These are phyloP conservation scores for Charadrius vociferus DNA, from an alignment of 2,113 vertebrate species.

Conservation along the genomic window DNA sequence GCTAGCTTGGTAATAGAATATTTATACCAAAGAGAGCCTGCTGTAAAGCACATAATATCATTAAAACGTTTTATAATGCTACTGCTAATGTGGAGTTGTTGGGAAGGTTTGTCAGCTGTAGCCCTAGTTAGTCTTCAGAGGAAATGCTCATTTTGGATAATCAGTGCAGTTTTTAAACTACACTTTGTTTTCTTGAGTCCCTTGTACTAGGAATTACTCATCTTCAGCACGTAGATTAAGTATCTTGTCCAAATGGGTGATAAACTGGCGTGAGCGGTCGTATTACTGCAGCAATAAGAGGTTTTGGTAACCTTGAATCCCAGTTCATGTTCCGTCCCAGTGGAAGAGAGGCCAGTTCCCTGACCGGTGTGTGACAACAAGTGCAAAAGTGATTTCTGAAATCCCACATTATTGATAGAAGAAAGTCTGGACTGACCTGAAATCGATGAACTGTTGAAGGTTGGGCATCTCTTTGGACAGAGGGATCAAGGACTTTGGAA, in stretches of 20 bases:
- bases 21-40: slow-evolving; percentile 87
- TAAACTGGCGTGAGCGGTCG: not conserved
- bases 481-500: slow-evolving; percentile 55
- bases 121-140: slow-evolving; percentile 56
- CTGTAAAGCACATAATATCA: slow-evolving; percentile 77
- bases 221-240: not conserved
- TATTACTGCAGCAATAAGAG: slow-evolving; percentile 64
- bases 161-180: slow-evolving; percentile 60
- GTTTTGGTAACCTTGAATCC: slow-evolving; percentile 57
- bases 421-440: slow-evolving; percentile 9
- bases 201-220: slow-evolving; percentile 58
- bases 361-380: not conserved
- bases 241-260: slow-evolving; percentile 54
- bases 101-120: slow-evolving; percentile 68
- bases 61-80: slow-evolving; percentile 63
- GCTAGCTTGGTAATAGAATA: slow-evolving; percentile 74
- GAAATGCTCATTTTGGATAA: slow-evolving; percentile 41
- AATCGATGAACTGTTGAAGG: not conserved
- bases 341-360: slow-evolving; percentile 16
- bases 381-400: slow-evolving; percentile 31
- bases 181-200: slow-evolving; percentile 55
- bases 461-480: slow-evolving; percentile 37
- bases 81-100: slow-evolving; percentile 68
- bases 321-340: slow-evolving; percentile 58
- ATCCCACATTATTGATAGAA: not conserved